phyloP scores from a whole-genome alignment of 1,140 invertebrate species.

The Cardiocondyla obscurior region DNA sequence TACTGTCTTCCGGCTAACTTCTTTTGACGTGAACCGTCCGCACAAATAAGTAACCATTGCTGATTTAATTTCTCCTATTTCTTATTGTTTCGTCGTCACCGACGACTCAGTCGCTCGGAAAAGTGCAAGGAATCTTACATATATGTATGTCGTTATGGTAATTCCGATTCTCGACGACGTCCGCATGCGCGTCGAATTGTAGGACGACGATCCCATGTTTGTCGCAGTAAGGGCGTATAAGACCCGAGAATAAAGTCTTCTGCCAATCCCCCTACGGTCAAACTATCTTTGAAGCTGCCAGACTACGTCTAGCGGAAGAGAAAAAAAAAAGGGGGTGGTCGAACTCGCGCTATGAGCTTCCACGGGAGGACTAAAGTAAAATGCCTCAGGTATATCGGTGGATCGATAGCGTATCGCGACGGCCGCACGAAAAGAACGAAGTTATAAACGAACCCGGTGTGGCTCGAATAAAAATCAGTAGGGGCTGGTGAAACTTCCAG shows the following conservation, averaged over 20 bases:
- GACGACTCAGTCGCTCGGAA: no score
- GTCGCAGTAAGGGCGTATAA: neutral
- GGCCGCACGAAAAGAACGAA: conserved; percentile 62
- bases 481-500: conserved; percentile 37
- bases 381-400: conserved; percentile 27
- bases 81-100: no score
- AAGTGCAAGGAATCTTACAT: no score
- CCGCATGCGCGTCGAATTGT: conserved; percentile 58
- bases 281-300: neutral
- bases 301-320: neutral
- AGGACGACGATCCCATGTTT: conserved; percentile 1
- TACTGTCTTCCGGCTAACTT: conserved; percentile 38
- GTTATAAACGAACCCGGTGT: conserved; percentile 73
- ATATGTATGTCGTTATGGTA: conserved; percentile 77
- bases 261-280: neutral
- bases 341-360: conserved; percentile 5
- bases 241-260: neutral
- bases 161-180: conserved; percentile 59
- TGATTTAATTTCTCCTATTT: conserved; percentile 23
- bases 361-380: conserved; percentile 10
- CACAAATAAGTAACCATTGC: conserved; percentile 33
- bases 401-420: conserved; percentile 52
- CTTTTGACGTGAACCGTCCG: conserved; percentile 30
- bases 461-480: conserved; percentile 75
- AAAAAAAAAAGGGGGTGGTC: neutral